Percentiles rank a stretch among this genome's conserved stretches.
Conservation (phyloP, 2,888 invertebrate species). For the Strigamia transsilvanica region DNA sequence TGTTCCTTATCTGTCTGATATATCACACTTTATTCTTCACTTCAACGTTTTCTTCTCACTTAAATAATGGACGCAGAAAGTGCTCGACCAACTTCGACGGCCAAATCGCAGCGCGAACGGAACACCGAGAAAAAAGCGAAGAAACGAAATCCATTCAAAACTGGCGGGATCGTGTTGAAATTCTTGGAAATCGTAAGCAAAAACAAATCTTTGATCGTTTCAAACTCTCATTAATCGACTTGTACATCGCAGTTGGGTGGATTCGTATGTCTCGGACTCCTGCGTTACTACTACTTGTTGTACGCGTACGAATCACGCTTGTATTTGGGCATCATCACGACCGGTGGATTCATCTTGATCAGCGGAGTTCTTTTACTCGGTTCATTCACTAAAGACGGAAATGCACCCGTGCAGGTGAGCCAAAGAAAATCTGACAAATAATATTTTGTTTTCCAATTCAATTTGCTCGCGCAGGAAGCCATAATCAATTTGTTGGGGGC, state of each 20-base stretch:
- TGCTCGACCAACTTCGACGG: background rate
- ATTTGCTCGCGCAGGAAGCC: background rate
- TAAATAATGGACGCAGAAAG: conserved; percentile 1
- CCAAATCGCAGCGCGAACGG: background rate
- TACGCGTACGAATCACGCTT: conserved; percentile 8
- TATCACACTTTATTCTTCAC: background rate
- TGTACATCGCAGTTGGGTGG: background rate
- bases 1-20: background rate
- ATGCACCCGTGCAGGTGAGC: background rate
- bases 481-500: conserved; percentile 34
- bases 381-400: background rate
- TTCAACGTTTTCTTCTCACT: background rate
- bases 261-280: background rate
- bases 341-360: conserved; percentile 1
- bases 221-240: background rate
- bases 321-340: background rate
- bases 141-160: background rate
- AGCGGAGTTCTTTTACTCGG: conserved; percentile 8
- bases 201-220: background rate
- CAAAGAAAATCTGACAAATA: background rate
- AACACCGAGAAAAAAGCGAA: background rate
- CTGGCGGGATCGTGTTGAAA: background rate
- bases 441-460: background rate
- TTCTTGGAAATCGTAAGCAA: background rate
- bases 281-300: conserved; percentile 10